Percentiles rank a stretch among this genome's conserved stretches.
phyloP scores from a whole-genome alignment of 1,140 invertebrate genomes.

The Diabrotica virgifera region DNA sequence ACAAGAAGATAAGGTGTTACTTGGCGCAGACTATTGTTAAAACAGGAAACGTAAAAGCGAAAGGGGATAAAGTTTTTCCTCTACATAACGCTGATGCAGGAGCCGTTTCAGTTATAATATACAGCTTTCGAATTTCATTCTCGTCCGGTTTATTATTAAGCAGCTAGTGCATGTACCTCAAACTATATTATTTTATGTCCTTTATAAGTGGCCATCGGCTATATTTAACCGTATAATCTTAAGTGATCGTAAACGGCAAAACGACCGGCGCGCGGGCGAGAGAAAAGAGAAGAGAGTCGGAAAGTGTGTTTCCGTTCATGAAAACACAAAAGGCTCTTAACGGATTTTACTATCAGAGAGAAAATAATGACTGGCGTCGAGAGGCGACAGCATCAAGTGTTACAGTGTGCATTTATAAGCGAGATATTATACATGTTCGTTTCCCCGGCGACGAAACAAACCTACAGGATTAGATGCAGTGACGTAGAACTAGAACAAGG shows the following conservation, averaged over 20 bases:
- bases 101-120: no score
- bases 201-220: not conserved
- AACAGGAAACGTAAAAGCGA: no score
- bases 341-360: slow-evolving; percentile 10
- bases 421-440: not conserved
- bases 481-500: not conserved
- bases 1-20: no score
- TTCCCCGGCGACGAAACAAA: not conserved
- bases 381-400: slow-evolving; percentile 9
- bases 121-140: no score
- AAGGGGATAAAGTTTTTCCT: no score
- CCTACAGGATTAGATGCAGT: not conserved
- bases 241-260: slow-evolving; percentile 11
- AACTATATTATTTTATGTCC: not conserved
- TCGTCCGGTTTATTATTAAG: no score
- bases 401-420: slow-evolving; percentile 9
- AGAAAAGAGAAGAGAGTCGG: not conserved
- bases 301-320: slow-evolving; percentile 10
- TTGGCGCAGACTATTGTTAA: no score
- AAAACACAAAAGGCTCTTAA: slow-evolving; percentile 12
- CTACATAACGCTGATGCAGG: no score
- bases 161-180: not conserved
- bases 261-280: not conserved
- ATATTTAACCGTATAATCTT: slow-evolving; percentile 12
- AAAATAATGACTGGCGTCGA: slow-evolving; percentile 9